Evolutionary conservation across 2,113 vertebrate genomes (phyloP).

Genomic region (Campylorhamphus procurvoides): DNA sequence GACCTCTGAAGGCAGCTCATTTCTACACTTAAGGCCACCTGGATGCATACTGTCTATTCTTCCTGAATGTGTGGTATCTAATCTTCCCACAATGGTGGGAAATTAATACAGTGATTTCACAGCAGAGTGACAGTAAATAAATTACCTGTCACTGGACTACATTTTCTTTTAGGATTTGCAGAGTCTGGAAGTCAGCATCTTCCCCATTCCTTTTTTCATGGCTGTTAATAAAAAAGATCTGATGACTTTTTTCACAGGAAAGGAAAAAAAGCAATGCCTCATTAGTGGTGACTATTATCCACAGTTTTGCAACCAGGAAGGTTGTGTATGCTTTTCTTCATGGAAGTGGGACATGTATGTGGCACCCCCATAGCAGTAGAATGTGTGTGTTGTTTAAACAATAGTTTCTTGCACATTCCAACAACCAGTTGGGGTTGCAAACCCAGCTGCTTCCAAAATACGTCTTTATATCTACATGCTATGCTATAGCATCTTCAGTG

Average conservation of each 20-base stretch:
- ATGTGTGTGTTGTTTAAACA: not conserved
- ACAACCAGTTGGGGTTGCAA: not conserved
- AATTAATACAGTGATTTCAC: not conserved
- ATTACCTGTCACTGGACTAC: not conserved
- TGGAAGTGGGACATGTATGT: not conserved
- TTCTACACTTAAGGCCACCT: not conserved
- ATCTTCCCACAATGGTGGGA: not conserved
- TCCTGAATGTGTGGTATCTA: not conserved
- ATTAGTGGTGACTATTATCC: not conserved
- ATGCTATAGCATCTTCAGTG: not conserved
- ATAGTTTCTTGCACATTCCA: not conserved
- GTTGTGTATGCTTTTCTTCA: not conserved
- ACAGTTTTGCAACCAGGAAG: not conserved
- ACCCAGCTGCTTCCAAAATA: not conserved
- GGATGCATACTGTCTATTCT: not conserved
- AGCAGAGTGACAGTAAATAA: constrained; percentile 12
- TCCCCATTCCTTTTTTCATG: not conserved
- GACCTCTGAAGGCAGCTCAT: not conserved
- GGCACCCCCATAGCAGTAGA: not conserved
- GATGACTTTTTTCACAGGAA: not conserved
- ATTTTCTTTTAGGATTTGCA: not conserved
- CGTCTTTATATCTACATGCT: not conserved
- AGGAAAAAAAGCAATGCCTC: not conserved
- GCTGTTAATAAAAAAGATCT: not conserved
- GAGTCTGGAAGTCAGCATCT: not conserved